Conservation (phyloP, 2,113 vertebrate genomes). For the Chrysochloris asiatica region DNA sequence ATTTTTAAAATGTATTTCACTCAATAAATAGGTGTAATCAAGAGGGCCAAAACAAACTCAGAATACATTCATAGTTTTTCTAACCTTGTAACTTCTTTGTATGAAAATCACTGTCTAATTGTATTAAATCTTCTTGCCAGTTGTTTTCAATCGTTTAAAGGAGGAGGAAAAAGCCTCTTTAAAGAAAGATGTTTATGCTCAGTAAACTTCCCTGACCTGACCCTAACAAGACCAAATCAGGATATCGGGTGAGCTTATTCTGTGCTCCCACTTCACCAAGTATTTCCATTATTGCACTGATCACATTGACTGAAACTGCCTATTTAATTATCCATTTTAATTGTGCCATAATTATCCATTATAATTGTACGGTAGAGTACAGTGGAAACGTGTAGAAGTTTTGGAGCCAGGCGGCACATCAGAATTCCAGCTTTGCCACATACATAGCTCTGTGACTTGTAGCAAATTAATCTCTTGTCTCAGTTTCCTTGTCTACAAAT, state of each 20-base stretch:
- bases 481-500: slow-evolving; percentile 47
- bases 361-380: background rate
- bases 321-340: slow-evolving; percentile 55
- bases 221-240: background rate
- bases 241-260: background rate
- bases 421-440: slow-evolving; percentile 25
- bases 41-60: background rate
- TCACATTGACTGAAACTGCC: slow-evolving; percentile 35
- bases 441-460: background rate
- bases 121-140: slow-evolving; percentile 27
- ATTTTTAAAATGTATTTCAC: background rate
- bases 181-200: slow-evolving; percentile 20
- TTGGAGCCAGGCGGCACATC: background rate
- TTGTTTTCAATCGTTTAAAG: slow-evolving; percentile 25
- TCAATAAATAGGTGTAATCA: background rate
- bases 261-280: background rate
- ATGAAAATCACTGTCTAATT: background rate
- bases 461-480: slow-evolving; percentile 28
- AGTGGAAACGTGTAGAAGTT: slow-evolving; percentile 33
- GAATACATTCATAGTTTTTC: background rate
- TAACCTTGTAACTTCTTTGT: background rate
- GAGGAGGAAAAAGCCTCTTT: background rate
- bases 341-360: slow-evolving; percentile 47
- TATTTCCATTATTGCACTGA: background rate
- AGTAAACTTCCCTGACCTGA: background rate